These are phyloP conservation scores for Meta bourneti DNA, from an alignment of 2,888 invertebrate genomes.

Conservation along the genomic window DNA sequence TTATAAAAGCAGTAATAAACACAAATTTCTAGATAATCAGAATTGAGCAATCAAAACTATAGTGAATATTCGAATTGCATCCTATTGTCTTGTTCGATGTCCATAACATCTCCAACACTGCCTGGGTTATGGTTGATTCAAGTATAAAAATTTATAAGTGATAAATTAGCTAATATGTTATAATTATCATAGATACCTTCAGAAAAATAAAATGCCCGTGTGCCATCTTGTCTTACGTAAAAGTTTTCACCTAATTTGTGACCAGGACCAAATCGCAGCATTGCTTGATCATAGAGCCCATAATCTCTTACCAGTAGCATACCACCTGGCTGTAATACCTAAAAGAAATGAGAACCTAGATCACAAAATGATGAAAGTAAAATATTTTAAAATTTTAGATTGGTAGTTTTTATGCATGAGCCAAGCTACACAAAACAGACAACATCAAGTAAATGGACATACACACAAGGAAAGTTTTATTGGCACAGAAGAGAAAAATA, in stretches of 20 bases:
- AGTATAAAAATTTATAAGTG: too few species aligned
- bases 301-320: conserved; percentile 94
- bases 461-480: too few species aligned
- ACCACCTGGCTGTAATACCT: conserved; percentile 85
- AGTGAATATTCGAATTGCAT: too few species aligned
- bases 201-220: conserved; percentile 85
- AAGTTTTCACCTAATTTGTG: conserved; percentile 95
- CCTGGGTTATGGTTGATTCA: too few species aligned
- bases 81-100: too few species aligned
- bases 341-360: conserved; percentile 28
- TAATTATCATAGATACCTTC: conserved; percentile 79
- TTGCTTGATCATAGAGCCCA: conserved; percentile 97
- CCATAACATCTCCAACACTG: too few species aligned
- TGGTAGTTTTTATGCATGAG: neutral
- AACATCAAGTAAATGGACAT: neutral
- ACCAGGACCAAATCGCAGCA: conserved; percentile 94
- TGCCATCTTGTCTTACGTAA: conserved; percentile 98
- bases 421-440: neutral
- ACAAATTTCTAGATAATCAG: too few species aligned
- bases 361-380: too few species aligned
- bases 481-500: too few species aligned
- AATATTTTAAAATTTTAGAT: neutral
- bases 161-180: too few species aligned
- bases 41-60: too few species aligned
- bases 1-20: too few species aligned